Base-by-base conservation (phyloP, 2,113 vertebrate genomes). In the Strix aluco region DNA sequence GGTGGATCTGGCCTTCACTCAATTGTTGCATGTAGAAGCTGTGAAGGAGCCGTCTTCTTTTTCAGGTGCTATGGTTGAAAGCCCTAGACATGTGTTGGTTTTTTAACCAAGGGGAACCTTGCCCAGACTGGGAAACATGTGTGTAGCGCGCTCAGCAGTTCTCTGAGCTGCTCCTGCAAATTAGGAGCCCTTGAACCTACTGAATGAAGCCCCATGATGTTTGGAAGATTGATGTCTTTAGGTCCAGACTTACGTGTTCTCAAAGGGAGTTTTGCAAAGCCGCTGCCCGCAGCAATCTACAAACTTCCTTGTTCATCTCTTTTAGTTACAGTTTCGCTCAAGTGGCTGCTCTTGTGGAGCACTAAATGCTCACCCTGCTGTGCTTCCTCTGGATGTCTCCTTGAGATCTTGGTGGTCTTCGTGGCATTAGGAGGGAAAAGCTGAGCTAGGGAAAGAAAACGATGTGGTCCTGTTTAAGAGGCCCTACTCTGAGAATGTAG, bases 181-280 rank as follows among this genome's bases (percentile, higher is more conserved):
- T 66, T 29, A 42, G 34, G 63, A 82, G 16, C 44, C 14, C 13
- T 55, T 51, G 58, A 73, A 61, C 30, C 23, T 61, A 10, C 71
- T n/a, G 25, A 57, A 72, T 30, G 47, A 30, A 74, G 19, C 38
- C 32, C 29, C 5, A 2, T 0, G 5, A 21, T 20, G 0, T 63
- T 82, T 44, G 19, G 8, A 82, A 61, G 57, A 25, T 46, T 11
- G 32, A 5, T 54, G 29, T 0, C 0, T n/a, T 81, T 59, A 51
- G 58, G 40, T 15, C 27, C 27, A 36, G 57, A 27, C 20, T 62
- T 65, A 20, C 0, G 1, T 0, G 0, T 71, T 78, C 25, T 81
- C 54, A 11, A 54, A 72, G 16, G 13, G 25, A 85, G 52, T 42
- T 72, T 63, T 70, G 49, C 52, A 74, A 75, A 79, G 18, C 54